Conservation (phyloP, 2,113 vertebrate genomes). For the Charadrius vociferus region DNA sequence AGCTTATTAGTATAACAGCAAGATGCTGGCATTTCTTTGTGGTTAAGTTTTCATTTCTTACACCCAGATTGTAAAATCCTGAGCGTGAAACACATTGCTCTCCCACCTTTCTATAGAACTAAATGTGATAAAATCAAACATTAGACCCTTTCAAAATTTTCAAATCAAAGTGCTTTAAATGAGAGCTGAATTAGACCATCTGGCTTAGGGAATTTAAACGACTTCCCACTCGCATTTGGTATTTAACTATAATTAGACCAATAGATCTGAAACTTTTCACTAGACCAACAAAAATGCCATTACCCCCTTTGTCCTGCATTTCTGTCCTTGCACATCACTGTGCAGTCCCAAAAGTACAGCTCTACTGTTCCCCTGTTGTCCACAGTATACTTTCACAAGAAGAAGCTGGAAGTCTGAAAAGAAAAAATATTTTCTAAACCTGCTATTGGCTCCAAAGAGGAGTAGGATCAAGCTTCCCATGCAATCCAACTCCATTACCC, state of each 20-base stretch:
- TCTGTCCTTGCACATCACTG: not conserved
- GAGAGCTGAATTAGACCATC: slow-evolving; percentile 22
- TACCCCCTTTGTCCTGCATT: not conserved
- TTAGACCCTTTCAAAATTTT: not conserved
- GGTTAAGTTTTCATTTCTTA: not conserved
- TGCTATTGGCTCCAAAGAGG: not conserved
- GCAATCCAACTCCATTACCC: not conserved
- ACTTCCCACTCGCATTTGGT: not conserved
- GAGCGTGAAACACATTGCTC: not conserved
- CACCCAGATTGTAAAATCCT: not conserved
- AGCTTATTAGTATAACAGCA: not conserved
- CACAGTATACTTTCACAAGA: not conserved
- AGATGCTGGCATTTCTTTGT: not conserved
- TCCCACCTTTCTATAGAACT: not conserved
- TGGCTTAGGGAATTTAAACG: slow-evolving; percentile 32
- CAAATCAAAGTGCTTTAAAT: not conserved
- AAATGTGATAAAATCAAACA: not conserved
- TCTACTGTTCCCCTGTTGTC: not conserved
- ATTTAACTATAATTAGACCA: slow-evolving; percentile 7
- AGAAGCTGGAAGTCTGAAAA: not conserved
- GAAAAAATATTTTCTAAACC: not conserved
- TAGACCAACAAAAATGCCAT: not conserved
- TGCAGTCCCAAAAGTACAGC: not conserved
- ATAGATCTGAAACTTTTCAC: not conserved
- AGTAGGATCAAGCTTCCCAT: not conserved